These are phyloP conservation scores for Julus scanicus DNA, from an alignment of 2,888 invertebrate species.

Conservation along the genomic window DNA sequence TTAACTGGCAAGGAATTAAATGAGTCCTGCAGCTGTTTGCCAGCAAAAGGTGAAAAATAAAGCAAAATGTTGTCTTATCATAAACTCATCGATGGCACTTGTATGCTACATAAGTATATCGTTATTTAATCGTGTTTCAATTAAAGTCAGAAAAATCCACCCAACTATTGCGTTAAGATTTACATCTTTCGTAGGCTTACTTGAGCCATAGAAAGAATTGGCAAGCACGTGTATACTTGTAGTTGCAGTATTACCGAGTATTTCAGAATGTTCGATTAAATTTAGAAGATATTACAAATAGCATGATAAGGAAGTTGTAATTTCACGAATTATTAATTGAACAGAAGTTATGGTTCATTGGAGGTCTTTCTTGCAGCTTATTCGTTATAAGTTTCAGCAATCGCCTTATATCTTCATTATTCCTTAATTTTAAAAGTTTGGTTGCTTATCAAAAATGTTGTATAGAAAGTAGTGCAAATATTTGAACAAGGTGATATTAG, in stretches of 20 bases:
- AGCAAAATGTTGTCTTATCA: not conserved
- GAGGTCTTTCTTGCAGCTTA: not conserved
- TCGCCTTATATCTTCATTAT: not conserved
- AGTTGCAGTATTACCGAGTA: not conserved
- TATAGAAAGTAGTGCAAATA: slow-evolving; percentile 40
- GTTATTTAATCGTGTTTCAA: not conserved
- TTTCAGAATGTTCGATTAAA: not conserved
- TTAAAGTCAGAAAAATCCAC: not conserved
- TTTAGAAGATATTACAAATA: not conserved
- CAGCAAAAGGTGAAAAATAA: not conserved
- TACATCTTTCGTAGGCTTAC: not conserved
- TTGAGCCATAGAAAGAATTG: not conserved
- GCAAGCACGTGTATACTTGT: not conserved
- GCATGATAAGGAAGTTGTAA: not conserved
- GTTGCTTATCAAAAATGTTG: slow-evolving; percentile 22
- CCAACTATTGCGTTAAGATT: not conserved
- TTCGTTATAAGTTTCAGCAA: not conserved
- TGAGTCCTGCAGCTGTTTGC: not conserved
- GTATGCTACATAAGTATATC: not conserved
- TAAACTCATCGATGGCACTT: slow-evolving; percentile 30
- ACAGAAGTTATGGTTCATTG: not conserved
- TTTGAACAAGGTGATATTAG: slow-evolving; percentile 44
- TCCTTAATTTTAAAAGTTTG: not conserved
- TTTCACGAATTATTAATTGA: not conserved
- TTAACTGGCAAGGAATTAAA: not conserved